Evolutionary conservation across 2,113 vertebrate genomes (phyloP), one percentile per base, ranked within the genome.

Genomic region (Prionailurus viverrinus): DNA sequence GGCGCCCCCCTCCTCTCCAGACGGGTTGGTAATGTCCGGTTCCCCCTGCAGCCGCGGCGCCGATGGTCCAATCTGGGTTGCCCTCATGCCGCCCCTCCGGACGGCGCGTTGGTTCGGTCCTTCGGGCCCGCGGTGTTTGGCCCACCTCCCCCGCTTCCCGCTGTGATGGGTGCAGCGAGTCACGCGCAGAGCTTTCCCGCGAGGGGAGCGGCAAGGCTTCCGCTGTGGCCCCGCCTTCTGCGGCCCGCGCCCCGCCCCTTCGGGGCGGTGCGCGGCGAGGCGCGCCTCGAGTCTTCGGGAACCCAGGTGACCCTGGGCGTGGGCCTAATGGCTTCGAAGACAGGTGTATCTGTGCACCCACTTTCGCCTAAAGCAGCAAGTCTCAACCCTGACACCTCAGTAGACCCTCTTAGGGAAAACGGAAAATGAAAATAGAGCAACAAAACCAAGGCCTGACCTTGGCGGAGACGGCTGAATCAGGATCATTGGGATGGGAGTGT

Each of bases 11-110:
- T 51, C 18, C 66, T 27, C 85, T 55, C 36, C 48, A 0, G 79
- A 25, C 71, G 25, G 76, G 45, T 55, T 97, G 98, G 98, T 86
- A 58, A 96, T 86, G 96, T 83, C 97, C 89, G 89, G 65, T 10
- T 31, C 55, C 87, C 97, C 97, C 95, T 69, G 85, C 85, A 51
- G 85, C 93, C 73, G 36, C 10, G 53, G 68, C 25, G 61, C 94
- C 12, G 91, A 82, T 96, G 97, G 97, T 96, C 76, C 91, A 36
- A 11, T 10, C 97, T 39, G 95, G 71, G n/a, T 6, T 29, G 92
- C 74, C 90, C 74, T 66, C 29, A 0, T 0, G 69, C 80, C 36
- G 65, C 96, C 91, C 71, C 85, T 55, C 25, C 2, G 39, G 73
- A 31, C 29, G 0, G 97, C 86, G 89, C n/a, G 82, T 31, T 90